phyloP scores from a whole-genome alignment of 2,797 vertebrate species.

The Diceros bicornis region DNA sequence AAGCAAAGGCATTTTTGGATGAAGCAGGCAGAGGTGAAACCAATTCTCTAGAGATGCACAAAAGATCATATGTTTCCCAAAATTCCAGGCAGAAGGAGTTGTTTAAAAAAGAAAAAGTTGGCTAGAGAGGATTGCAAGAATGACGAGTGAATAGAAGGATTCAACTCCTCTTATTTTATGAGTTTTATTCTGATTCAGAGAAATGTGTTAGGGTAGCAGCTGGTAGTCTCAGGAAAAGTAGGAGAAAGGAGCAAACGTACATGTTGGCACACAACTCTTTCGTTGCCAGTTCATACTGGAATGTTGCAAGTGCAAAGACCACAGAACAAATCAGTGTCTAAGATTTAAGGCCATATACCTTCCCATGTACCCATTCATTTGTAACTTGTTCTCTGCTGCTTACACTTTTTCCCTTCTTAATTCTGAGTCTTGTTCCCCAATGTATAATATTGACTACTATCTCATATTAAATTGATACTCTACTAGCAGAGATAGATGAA shows the following conservation, averaged over 20 bases:
- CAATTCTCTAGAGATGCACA: not conserved
- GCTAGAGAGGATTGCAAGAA: not conserved
- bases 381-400: constrained; percentile 18
- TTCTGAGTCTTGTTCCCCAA: not conserved
- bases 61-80: not conserved
- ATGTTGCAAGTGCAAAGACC: not conserved
- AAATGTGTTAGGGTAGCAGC: not conserved
- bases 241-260: not conserved
- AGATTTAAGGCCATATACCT: not conserved
- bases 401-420: constrained; percentile 53
- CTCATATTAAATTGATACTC: constrained; percentile 47
- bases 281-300: not conserved
- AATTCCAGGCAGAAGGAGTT: not conserved
- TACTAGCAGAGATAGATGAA: not conserved
- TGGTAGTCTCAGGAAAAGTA: not conserved
- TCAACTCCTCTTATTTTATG: not conserved
- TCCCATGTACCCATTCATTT: not conserved
- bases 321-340: not conserved
- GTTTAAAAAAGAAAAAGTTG: not conserved
- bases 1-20: not conserved
- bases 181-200: not conserved
- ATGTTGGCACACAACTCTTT: not conserved
- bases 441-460: constrained; percentile 25
- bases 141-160: not conserved
- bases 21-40: not conserved